phyloP scores from a whole-genome alignment of 1,140 invertebrate genomes.

The Saccostrea echinata region DNA sequence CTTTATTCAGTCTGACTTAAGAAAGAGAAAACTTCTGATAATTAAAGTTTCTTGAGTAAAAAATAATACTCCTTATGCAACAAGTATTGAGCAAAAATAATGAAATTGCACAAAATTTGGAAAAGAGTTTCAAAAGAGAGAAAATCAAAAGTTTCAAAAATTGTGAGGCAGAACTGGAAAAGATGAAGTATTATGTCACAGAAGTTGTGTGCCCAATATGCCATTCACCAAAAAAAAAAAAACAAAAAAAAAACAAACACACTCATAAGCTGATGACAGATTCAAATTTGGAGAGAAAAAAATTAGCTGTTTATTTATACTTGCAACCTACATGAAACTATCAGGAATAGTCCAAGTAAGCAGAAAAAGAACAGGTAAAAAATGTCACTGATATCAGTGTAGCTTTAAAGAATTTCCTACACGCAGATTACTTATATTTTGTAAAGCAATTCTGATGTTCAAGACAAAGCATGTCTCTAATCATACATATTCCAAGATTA shows the following conservation, averaged over 20 bases:
- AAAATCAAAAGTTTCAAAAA: no score
- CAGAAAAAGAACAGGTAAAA: not conserved
- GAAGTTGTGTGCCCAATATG: no score
- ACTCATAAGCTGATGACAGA: no score
- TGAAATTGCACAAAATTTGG: no score
- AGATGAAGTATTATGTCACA: no score
- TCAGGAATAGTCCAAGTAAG: slow-evolving; percentile 2
- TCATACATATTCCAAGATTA: not conserved
- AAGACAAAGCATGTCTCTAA: not conserved
- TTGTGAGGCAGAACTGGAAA: no score
- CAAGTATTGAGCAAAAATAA: no score
- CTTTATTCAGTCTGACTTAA: no score
- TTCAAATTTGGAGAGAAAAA: not conserved
- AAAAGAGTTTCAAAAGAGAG: not conserved
- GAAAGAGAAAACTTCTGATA: not conserved
- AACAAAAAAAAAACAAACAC: no score
- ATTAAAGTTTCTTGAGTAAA: not conserved
- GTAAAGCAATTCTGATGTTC: not conserved
- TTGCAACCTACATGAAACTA: slow-evolving; percentile 17
- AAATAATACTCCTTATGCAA: not conserved
- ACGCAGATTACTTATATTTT: no score
- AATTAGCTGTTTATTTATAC: not conserved
- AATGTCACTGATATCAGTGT: not conserved
- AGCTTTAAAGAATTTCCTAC: no score
- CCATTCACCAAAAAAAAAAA: no score